Evolutionary conservation across 2,113 vertebrate genomes (phyloP).

Genomic region (Azemiops feae): DNA sequence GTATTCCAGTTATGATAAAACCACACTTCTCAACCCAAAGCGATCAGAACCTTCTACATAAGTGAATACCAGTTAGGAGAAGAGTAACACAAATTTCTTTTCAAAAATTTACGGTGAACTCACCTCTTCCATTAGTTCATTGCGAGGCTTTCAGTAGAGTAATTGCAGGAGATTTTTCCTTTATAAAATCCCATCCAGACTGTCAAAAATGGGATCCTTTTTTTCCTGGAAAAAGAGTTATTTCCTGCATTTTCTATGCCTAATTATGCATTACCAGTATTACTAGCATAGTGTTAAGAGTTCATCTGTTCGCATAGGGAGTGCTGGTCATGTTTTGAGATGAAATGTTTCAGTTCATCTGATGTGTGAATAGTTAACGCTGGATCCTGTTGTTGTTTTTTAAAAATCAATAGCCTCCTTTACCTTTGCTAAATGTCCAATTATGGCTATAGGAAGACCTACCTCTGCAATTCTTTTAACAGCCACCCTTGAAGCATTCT

Average conservation of each 20-base stretch:
- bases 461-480: too few relatives aligned
- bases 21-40: not conserved
- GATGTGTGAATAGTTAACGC: not conserved
- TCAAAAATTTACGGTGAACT: not conserved
- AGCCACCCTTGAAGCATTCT: too few relatives aligned
- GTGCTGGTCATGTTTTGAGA: not conserved
- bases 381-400: slow-evolving; percentile 33
- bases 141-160: not conserved
- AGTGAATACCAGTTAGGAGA: not conserved
- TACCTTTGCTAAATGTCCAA: not conserved
- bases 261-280: not conserved
- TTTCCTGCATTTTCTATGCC: not conserved
- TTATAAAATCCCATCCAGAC: not conserved
- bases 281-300: not conserved
- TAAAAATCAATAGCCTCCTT: not conserved
- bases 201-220: not conserved
- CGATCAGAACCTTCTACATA: too few relatives aligned
- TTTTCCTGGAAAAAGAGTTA: not conserved
- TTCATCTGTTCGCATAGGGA: not conserved
- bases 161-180: not conserved
- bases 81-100: not conserved
- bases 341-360: not conserved
- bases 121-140: not conserved
- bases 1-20: not conserved
- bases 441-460: too few relatives aligned